Evolutionary conservation across 2,888 invertebrate genomes (phyloP).

Genomic region (Tholera decimalis): DNA sequence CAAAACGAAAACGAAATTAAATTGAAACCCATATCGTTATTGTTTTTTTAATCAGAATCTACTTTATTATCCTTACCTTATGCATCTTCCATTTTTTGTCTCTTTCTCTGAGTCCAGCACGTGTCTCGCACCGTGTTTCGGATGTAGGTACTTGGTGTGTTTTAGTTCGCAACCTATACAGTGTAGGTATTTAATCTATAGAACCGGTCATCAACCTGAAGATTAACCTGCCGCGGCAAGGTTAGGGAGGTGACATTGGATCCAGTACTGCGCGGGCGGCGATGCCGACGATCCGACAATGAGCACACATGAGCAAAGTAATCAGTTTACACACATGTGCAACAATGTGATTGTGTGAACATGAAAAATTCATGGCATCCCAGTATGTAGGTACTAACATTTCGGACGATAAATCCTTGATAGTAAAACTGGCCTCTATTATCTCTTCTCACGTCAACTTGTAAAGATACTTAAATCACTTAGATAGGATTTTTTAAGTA

Average conservation of each 20-base stretch:
- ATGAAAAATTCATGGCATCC: conserved; percentile 34
- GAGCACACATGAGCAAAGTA: conserved; percentile 46
- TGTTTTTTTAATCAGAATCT: background rate
- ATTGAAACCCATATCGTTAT: conserved; percentile 9
- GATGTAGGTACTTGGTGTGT: conserved; percentile 36
- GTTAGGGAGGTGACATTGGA: conserved; percentile 84
- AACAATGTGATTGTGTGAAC: conserved; percentile 15
- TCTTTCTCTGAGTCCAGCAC: conserved; percentile 20
- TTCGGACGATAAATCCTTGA: conserved; percentile 34
- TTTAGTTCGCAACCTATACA: conserved; percentile 42
- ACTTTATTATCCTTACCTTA: conserved; percentile 4
- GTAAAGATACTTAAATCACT: conserved; percentile 38
- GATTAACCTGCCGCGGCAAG: conserved; percentile 78
- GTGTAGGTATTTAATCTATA: conserved; percentile 68
- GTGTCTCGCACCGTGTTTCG: conserved; percentile 31
- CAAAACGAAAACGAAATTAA: conserved; percentile 31
- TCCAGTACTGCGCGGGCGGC: conserved; percentile 74
- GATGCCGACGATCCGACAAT: conserved; percentile 57
- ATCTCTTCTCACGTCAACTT: conserved; percentile 42
- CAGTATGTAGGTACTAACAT: conserved; percentile 14
- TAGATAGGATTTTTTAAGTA: conserved; percentile 13
- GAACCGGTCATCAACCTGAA: conserved; percentile 78
- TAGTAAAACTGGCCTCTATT: conserved; percentile 43
- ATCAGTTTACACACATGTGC: conserved; percentile 30
- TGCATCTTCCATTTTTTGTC: conserved; percentile 12